Percentiles rank a stretch among this genome's conserved stretches.
These are phyloP conservation scores for Clarias macrocephalus DNA, from an alignment of 2,113 vertebrate genomes.

Conservation along the genomic window DNA sequence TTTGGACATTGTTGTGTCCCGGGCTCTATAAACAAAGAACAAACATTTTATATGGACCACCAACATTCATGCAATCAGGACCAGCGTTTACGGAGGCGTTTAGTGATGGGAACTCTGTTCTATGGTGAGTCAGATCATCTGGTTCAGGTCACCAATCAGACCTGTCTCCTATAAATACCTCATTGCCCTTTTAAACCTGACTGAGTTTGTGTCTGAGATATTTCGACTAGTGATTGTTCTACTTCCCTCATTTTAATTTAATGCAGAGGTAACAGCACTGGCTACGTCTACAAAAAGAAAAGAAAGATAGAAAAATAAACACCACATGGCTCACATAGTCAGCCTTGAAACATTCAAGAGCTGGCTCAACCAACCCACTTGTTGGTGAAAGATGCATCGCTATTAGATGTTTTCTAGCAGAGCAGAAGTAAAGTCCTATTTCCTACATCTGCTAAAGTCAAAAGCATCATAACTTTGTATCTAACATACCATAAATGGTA, in stretches of 20 bases:
- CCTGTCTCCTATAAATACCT: background rate
- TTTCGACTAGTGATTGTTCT: background rate
- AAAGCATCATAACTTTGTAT: background rate
- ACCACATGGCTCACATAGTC: background rate
- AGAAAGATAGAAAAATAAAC: background rate
- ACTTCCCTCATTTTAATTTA: background rate
- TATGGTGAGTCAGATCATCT: background rate
- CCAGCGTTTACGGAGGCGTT: background rate
- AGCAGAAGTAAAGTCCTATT: background rate
- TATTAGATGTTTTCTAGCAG: background rate
- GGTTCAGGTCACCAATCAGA: background rate
- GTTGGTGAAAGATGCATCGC: background rate
- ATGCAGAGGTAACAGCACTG: background rate
- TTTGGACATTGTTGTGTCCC: background rate
- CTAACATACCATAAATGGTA: background rate
- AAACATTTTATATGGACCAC: background rate
- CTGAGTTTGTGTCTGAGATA: background rate
- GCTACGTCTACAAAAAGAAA: background rate
- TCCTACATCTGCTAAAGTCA: background rate
- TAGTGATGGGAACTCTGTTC: background rate
- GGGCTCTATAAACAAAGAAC: background rate
- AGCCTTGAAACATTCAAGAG: background rate
- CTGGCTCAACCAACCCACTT: background rate
- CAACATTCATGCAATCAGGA: background rate
- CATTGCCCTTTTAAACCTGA: background rate